Evolutionary conservation across 1,140 invertebrate genomes (phyloP).

Genomic region (Berghia stephanieae): DNA sequence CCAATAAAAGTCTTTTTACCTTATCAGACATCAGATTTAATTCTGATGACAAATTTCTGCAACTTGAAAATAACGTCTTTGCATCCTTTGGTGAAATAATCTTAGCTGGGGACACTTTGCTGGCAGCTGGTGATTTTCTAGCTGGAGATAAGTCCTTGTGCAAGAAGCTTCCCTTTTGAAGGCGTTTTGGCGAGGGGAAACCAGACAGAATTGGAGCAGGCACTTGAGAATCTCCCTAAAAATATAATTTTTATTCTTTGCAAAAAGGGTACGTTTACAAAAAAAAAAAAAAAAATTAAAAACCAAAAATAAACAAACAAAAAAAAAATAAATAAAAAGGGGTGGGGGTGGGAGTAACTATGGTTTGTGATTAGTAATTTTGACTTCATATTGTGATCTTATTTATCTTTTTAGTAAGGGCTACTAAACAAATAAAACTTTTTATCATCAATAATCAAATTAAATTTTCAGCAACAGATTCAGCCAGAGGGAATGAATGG

Average conservation of each 20-base stretch:
- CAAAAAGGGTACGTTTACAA: no score
- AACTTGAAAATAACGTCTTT: background rate
- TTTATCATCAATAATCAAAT: no score
- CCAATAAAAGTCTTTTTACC: background rate
- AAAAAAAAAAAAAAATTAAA: no score
- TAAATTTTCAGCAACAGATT: no score
- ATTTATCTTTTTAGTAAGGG: no score
- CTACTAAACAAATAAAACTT: no score
- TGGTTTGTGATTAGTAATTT: no score
- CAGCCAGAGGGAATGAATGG: no score
- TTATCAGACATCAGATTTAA: background rate
- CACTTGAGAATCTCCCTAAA: constrained; percentile 47
- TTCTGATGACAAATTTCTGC: constrained; percentile 29
- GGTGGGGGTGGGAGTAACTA: no score
- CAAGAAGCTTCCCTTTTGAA: constrained; percentile 58
- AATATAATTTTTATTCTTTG: constrained; percentile 21
- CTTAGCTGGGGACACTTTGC: constrained; percentile 44
- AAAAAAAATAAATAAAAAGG: no score
- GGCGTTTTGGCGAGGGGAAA: constrained; percentile 56
- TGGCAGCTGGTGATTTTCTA: constrained; percentile 42
- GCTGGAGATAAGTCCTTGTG: constrained; percentile 55
- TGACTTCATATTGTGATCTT: no score
- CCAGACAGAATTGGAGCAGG: constrained; percentile 53
- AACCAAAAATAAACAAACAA: no score
- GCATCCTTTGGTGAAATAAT: background rate